Evolutionary conservation across 2,113 vertebrate species (phyloP).

Genomic region (Struthio camelus): DNA sequence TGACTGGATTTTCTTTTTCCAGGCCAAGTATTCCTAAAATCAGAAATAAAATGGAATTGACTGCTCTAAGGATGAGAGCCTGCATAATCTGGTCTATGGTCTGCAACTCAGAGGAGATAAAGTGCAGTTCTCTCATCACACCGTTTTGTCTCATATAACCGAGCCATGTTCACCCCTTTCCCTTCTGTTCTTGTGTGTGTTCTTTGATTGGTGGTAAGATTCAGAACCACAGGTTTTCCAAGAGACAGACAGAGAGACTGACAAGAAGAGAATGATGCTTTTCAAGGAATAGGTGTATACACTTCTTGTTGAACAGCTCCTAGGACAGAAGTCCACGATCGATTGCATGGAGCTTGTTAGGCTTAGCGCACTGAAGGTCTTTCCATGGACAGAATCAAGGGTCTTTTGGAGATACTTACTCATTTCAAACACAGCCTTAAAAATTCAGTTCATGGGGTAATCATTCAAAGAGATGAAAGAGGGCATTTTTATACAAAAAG

Average conservation of each 20-base stretch:
- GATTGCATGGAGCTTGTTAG: neutral
- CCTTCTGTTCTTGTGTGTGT: neutral
- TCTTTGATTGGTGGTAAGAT: neutral
- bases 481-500: neutral
- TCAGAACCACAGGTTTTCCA: neutral
- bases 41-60: neutral
- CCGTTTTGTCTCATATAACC: neutral
- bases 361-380: neutral
- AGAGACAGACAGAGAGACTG: neutral
- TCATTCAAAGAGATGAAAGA: neutral
- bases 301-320: neutral
- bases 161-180: neutral
- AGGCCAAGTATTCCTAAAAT: neutral
- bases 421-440: neutral
- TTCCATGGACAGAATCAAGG: neutral
- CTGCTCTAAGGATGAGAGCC: accelerated
- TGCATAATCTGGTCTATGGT: neutral
- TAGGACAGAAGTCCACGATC: neutral
- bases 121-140: accelerated
- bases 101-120: neutral
- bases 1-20: neutral
- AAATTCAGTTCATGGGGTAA: neutral
- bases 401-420: neutral
- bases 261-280: neutral
- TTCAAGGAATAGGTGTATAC: neutral